Evolutionary conservation across 2,888 invertebrate species (phyloP).

Genomic region (Hypolimnas misippus): DNA sequence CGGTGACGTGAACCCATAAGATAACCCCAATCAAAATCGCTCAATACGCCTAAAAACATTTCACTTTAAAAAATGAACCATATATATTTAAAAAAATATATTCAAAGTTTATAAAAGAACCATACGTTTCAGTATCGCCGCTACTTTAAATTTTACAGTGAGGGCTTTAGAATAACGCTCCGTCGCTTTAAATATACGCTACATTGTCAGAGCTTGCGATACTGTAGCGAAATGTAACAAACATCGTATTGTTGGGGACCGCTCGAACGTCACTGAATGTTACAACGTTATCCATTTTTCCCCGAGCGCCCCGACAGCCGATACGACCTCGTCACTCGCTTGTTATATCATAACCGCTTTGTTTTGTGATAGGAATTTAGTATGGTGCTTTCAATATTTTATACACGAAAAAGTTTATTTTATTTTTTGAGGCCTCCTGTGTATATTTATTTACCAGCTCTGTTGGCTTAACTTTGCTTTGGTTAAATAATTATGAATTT

Average conservation of each 20-base stretch:
- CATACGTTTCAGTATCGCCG: background rate
- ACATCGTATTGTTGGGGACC: conserved; percentile 18
- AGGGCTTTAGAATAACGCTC: background rate
- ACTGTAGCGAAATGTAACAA: conserved; percentile 16
- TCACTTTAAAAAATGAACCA: no score
- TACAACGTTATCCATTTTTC: conserved; percentile 25
- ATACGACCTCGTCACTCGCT: conserved; percentile 33
- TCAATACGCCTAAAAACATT: no score
- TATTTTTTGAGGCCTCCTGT: no score
- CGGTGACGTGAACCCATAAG: no score
- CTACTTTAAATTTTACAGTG: conserved; percentile 8
- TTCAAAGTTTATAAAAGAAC: background rate
- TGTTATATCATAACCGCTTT: conserved; percentile 29
- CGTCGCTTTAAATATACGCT: conserved; percentile 11
- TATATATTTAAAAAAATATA: background rate
- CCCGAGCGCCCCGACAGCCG: conserved; percentile 32
- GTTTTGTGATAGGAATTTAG: conserved; percentile 22
- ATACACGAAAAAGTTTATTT: no score
- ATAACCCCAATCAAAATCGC: no score
- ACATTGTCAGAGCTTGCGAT: conserved; percentile 1
- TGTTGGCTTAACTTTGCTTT: no score
- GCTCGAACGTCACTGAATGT: conserved; percentile 12
- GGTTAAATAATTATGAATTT: no score
- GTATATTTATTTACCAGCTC: no score
- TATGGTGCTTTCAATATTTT: background rate